phyloP scores from a whole-genome alignment of 2,113 vertebrate genomes.

The Erythrolamprus reginae region DNA sequence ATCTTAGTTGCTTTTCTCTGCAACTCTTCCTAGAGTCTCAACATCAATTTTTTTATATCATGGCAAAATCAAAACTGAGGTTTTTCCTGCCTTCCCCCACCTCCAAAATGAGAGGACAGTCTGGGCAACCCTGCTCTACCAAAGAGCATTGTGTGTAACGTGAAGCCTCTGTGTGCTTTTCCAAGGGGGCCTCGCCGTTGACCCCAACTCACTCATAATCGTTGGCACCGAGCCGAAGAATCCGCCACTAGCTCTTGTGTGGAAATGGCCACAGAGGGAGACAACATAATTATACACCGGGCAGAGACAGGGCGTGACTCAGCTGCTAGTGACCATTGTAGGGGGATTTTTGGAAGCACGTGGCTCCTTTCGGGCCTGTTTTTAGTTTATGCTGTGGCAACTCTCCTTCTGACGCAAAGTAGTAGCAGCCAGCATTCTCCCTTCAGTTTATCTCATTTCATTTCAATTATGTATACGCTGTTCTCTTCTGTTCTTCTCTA shows the following conservation, averaged over 20 bases:
- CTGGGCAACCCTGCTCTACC: neutral
- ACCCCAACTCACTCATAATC: neutral
- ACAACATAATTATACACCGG: accelerated
- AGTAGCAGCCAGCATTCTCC: neutral
- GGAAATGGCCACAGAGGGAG: neutral
- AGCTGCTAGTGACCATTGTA: neutral
- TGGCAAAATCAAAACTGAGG: neutral
- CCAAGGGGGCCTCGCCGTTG: neutral
- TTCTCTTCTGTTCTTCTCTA: too few relatives aligned
- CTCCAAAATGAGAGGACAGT: neutral
- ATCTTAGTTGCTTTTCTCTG: too few relatives aligned
- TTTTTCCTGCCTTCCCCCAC: neutral
- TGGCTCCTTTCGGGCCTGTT: neutral
- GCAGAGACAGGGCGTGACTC: neutral
- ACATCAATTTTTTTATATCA: neutral
- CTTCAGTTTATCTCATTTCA: neutral
- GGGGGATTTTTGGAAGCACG: neutral
- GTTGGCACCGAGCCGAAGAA: neutral
- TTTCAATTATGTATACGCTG: neutral
- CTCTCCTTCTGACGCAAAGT: neutral
- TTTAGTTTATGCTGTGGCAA: neutral
- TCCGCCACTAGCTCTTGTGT: neutral
- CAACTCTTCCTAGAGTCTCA: too few relatives aligned
- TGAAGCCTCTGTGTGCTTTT: neutral
- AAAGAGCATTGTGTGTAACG: too few relatives aligned